Percentiles rank a stretch among this genome's conserved stretches.
Conservation (phyloP, 2,888 invertebrate species). For the Oscheius sp. region DNA sequence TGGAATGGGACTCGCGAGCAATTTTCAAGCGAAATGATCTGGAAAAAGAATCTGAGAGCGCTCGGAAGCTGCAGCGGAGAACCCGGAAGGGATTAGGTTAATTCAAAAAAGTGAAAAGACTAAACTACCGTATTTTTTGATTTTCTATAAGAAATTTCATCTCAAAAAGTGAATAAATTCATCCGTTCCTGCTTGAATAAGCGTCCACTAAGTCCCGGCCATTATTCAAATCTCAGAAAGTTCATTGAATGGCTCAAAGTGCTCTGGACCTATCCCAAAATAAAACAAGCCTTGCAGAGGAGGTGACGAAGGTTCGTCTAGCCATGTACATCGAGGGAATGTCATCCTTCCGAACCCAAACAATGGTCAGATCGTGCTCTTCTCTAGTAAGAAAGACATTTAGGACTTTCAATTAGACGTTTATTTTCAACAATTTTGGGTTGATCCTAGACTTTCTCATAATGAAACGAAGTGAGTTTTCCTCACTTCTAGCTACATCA, state of each 20-base stretch:
- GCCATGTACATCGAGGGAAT: slow-evolving; percentile 70
- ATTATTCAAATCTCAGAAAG: neutral
- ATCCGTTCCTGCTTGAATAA: neutral
- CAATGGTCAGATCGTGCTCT: slow-evolving; percentile 68
- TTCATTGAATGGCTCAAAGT: neutral
- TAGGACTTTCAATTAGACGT: slow-evolving; percentile 69
- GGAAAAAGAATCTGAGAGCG: slow-evolving; percentile 5
- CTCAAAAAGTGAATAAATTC: neutral
- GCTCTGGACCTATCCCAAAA: neutral
- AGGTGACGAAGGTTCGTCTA: slow-evolving; percentile 55
- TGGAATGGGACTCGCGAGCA: neutral
- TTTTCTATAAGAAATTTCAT: neutral
- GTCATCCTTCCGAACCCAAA: slow-evolving; percentile 68
- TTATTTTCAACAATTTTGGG: slow-evolving; percentile 69
- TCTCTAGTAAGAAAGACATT: neutral
- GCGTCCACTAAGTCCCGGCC: neutral
- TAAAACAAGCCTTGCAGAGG: slow-evolving; percentile 41
- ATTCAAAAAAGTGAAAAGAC: too few relatives aligned
- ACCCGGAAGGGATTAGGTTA: too few relatives aligned
- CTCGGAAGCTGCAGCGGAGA: too few relatives aligned
- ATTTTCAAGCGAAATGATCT: slow-evolving; percentile 5
- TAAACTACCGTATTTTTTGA: too few relatives aligned
- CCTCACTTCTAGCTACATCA: neutral
- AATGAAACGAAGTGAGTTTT: slow-evolving; percentile 53
- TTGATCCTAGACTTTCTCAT: slow-evolving; percentile 65